Evolutionary conservation across 2,888 invertebrate species (phyloP), one percentile per base, ranked within the genome.

Genomic region (Lithophane semibrunnea): DNA sequence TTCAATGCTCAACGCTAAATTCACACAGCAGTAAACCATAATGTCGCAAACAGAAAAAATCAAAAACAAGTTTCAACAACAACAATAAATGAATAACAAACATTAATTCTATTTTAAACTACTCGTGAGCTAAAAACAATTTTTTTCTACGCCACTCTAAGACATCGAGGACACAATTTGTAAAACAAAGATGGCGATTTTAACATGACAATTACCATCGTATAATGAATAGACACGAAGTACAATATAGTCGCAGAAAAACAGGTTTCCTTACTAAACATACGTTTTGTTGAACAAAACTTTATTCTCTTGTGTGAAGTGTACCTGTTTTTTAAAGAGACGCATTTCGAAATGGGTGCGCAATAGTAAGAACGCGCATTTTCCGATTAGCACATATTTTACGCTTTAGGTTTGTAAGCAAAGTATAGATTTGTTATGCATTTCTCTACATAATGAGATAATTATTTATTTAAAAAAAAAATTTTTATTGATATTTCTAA

Each of bases 131-230:
- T 77, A 82, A 81, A 88, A 87, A 79, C 78, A 79, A 85, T 89
- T 90, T 68, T 68, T 88, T 85, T 80, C 79, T 82, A 89, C 82
- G 18, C 69, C 24, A 75, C 78, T 82, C 86, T 82, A 82, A 86
- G 86, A 78, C 86, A 95, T 95, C 93, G 94, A 94, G 94, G 94
- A 90, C 94, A 91, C 90, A 90, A 94, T 95, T 94, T 94, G 94
- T 92, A 93, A 94, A 92, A 96, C 95, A 95, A 95, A 95, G 95
- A 95, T 94, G 93, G 92, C 90, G 89, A 92, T 92, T 95, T 95
- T 93, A 88, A 92, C 95, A 96, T 96, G 89, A 95, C 96, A 96
- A 96, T 96, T 92, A 94, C 91, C 91, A 87, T 88, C 80, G 91
- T 89, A 94, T 93, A 94, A 93, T 94, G 93, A 94, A 92, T 92